Evolutionary conservation across 1,140 invertebrate species (phyloP), one percentile per base, ranked within the genome.

Genomic region (Caenorhabditis brenneri): DNA sequence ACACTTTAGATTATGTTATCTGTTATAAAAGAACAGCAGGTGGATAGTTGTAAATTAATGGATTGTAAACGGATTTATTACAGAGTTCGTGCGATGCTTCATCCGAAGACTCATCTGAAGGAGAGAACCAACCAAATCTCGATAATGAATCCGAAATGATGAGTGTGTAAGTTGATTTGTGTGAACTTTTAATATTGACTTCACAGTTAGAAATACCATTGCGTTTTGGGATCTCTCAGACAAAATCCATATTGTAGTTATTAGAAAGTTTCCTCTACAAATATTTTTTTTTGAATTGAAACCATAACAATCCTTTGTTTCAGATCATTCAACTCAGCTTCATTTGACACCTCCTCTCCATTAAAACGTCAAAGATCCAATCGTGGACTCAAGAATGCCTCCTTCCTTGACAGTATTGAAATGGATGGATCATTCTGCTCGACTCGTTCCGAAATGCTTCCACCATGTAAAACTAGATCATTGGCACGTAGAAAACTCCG

Each of bases 381-480:
- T 65, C 42, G 42, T 29, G 39, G 58, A 60, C 51, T 60, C 39
- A 58, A 60, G 15, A 60, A 36, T 16, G 46, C 81, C 16, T 49
- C 58, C 15, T 82, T 84, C 22, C 82, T 79, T 7, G 80, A 80
- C 22, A 55, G 74, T 49, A 36, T 80, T 10, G 84, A 85, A 53
- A 85, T 85, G 84, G 84, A 81, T 22, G 84, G 53, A 39, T 85
- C 84, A 22, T 85, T 85, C 80, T 85, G 84, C 49, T 85, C 84
- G 33, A 85, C 84, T 31, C 79, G 84, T 65, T 85, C 84, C 22
- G 84, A 85, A 16, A 81, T 58, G 36, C 65, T 81, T n/a, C 51
- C 60, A 24, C 80, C 79, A 7, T 81, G 79, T 24, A 39, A 55
- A 9, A 39, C 46, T n/a, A 36, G 79, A 4, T 79, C 69, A 39